Conservation (phyloP, 92 coral and sea anemone species). For the Parazoanthus darwini region DNA sequence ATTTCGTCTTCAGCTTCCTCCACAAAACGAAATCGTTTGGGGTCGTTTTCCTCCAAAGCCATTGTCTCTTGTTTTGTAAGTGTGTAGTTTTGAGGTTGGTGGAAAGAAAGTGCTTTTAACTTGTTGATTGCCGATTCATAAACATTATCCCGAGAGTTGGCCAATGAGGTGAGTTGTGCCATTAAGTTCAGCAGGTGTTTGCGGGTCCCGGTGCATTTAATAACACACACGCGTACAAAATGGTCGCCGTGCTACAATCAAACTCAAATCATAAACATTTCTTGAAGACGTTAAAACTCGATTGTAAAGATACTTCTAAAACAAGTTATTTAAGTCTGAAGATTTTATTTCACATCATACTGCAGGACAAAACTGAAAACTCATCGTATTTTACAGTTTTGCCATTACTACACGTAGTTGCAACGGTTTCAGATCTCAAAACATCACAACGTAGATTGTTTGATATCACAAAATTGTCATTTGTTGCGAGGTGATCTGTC, state of each 20-base stretch:
- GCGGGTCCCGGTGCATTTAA: background rate
- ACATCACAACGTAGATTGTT: too few species aligned
- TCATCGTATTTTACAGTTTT: too few species aligned
- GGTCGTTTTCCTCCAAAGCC: constrained; percentile 89
- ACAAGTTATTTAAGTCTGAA: too few species aligned
- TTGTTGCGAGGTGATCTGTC: too few species aligned
- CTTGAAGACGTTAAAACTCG: too few species aligned
- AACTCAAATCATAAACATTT: too few species aligned
- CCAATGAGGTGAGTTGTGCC: background rate
- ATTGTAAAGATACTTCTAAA: too few species aligned
- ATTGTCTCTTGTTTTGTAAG: background rate
- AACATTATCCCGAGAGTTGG: background rate
- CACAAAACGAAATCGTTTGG: constrained; percentile 86
- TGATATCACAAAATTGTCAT: too few species aligned
- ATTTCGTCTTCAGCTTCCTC: constrained; percentile 83
- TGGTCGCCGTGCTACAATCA: background rate
- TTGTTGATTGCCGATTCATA: background rate
- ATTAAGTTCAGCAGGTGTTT: constrained; percentile 15
- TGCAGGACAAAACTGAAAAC: too few species aligned
- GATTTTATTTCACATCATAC: too few species aligned
- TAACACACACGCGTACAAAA: background rate
- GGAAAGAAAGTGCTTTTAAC: constrained; percentile 26
- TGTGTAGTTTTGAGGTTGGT: background rate
- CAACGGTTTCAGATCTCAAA: too few species aligned
- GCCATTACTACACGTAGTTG: too few species aligned